Evolutionary conservation across 1,140 invertebrate species (phyloP).

Genomic region (Ruditapes philippinarum): DNA sequence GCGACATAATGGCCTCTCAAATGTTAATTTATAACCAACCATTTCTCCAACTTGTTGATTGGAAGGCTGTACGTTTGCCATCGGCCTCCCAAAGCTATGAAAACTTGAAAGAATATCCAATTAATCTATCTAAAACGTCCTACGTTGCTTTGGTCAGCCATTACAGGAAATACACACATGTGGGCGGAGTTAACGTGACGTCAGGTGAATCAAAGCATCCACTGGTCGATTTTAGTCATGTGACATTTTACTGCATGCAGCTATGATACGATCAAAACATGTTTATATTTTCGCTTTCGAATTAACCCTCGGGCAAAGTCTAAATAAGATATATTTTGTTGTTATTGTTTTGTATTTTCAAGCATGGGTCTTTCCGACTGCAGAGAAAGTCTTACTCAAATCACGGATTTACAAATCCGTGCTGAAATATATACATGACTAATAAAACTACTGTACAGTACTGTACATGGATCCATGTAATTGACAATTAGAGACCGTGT

Average conservation of each 20-base stretch:
- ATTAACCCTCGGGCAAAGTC: background rate
- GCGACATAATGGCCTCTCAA: background rate
- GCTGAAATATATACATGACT: no score
- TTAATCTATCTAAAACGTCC: background rate
- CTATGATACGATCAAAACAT: conserved; percentile 47
- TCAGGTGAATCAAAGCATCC: background rate
- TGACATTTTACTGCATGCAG: background rate
- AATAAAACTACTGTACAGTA: no score
- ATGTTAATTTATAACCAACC: background rate
- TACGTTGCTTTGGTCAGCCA: conserved; percentile 20
- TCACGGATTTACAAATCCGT: no score
- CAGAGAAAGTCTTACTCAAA: no score
- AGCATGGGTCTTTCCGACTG: no score
- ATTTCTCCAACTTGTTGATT: background rate
- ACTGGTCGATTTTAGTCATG: background rate
- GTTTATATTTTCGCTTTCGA: conserved; percentile 25
- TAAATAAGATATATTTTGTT: no score
- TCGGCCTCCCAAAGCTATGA: background rate
- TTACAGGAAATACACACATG: conserved; percentile 31
- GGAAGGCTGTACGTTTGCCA: conserved; percentile 6
- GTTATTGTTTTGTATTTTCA: no score
- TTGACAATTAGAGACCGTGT: no score
- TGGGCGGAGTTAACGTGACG: conserved; percentile 5
- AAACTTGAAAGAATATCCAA: background rate
- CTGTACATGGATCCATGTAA: no score